These are phyloP conservation scores for Sebastes aleutianus DNA, from an alignment of 2,797 vertebrate genomes.

Conservation along the genomic window DNA sequence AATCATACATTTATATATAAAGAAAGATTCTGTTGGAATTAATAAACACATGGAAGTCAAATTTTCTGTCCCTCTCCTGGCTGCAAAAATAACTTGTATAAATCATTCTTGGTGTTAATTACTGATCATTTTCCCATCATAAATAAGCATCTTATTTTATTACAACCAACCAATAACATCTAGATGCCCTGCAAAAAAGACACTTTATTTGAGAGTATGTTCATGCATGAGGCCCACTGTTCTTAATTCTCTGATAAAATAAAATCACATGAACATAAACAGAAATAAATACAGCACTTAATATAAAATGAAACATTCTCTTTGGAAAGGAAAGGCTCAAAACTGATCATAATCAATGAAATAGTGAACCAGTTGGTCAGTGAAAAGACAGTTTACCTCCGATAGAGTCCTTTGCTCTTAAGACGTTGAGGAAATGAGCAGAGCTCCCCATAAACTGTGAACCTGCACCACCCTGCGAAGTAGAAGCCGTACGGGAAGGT, in stretches of 20 bases:
- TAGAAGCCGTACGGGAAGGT: conserved; percentile 7
- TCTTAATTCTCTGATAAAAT: conserved; percentile 31
- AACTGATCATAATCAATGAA: conserved; percentile 40
- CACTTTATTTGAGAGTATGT: neutral
- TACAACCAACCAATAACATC: conserved; percentile 8
- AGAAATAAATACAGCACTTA: conserved; percentile 66
- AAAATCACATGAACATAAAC: conserved; percentile 29
- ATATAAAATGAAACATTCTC: conserved; percentile 64
- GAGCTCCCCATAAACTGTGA: conserved; percentile 8
- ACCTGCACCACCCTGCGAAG: conserved; percentile 13
- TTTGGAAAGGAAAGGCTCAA: conserved; percentile 73
- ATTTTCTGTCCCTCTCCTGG: neutral
- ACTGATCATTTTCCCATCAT: conserved; percentile 7
- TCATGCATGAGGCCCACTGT: conserved; percentile 44
- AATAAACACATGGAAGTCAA: neutral
- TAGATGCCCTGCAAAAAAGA: conserved; percentile 1
- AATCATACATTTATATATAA: neutral
- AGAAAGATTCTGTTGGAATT: neutral
- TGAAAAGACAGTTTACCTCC: conserved; percentile 37
- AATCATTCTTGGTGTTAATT: neutral
- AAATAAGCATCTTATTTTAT: conserved; percentile 20
- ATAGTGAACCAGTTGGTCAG: conserved; percentile 22
- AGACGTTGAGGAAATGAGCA: conserved; percentile 28
- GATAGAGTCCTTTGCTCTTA: conserved; percentile 17
- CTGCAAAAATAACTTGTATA: neutral